Evolutionary conservation across 2,888 invertebrate species (phyloP), one percentile per base, ranked within the genome.

Genomic region (Hirudinaria manillensis): DNA sequence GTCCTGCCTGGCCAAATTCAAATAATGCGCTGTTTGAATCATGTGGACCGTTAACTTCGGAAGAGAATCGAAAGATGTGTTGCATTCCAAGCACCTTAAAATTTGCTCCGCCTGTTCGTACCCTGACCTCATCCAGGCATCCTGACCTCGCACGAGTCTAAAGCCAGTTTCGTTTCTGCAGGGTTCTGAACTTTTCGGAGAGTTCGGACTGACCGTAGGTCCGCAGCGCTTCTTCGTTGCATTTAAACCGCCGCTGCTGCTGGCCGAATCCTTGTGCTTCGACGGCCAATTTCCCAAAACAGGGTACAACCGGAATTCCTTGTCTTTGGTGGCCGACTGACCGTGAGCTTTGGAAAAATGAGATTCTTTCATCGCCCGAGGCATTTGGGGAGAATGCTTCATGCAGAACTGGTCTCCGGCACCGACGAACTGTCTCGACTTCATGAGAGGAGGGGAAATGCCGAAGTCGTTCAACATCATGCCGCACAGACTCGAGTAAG

Each of bases 11-110:
- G 97, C 96, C 80, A 97, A 96, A 84, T 97, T 97, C 0, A 95
- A 95, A 84, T 97, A 97, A 84, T 97, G 97, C 84, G 96, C 95
- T 36, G 97, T 97, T 83, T 96, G 92, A 85, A 96, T 95, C 97
- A 97, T 97, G 85, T 97, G 97, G 81, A 92, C 93, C 1, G 97
- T 97, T 92, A 97, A 94, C 87, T 97, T 95, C 2, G 96, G 96
- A 75, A 97, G 87, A 0, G 95, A 93, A 75, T 95, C 90, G 88
- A 97, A 97, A 81, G 96, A 96, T 84, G 97, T 95, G 0, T 96
- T 96, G 82, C 97, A 97, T 93, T 96, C 96, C 94, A 97, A 97
- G 85, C 97, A 97, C 86, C 97, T 94, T 70, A 97, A 88, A 80
- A 97, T 97, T 87, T 97, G 94, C 75, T 94, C 89, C 21, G 97